Base-by-base conservation (phyloP, 2,797 vertebrate species). In the Typhlichthys eigenmanni region DNA sequence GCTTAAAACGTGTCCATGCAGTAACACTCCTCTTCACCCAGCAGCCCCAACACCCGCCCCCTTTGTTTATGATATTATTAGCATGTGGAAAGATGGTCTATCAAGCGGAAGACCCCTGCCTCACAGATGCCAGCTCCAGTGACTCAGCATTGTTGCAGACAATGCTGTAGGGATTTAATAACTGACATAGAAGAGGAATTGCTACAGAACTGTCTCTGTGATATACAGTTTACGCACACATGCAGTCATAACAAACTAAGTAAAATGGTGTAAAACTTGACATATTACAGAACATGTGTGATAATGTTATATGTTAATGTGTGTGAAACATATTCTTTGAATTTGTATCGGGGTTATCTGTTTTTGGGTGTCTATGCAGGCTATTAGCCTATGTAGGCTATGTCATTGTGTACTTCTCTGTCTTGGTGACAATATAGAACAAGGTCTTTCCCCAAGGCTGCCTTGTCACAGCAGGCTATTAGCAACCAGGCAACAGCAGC, bases 401-500 rank as follows among this genome's bases (percentile, higher is more conserved):
- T 52, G 56, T 63, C 58, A 58, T 32, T 67, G 12, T 53, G 29
- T 10, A 66, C 34, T 49, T 58, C 64, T 78, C 58, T 65, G 61
- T 65, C 58, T 11, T 1, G 62, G 38, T 38, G 34, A 38, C 8
- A 38, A 43, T 14, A 32, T 6, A 55, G 69, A 49, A 62, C 78
- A 63, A 2, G 43, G 68, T 76, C 51, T 66, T 66, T 80, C 83
- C 87, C 81, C 24, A 34, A 69, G 78, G 88, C 76, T 54, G 59
- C 73, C 45, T 60, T 71, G 72, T 63, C 84, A 69, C 82, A 75
- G 75, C 73, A 57, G 73, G 79, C 73, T 55, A 71, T 55, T 84
- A 73, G 83, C 88, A 89, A 87, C 47, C 86, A 60, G 85, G 89
- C 86, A 92, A 92, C 90, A 63, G 76, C 72, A 80, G 72, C 62